Percentiles rank a stretch among this genome's conserved stretches.
These are phyloP conservation scores for Tiliacea citrago DNA, from an alignment of 2,888 invertebrate species.

Conservation along the genomic window DNA sequence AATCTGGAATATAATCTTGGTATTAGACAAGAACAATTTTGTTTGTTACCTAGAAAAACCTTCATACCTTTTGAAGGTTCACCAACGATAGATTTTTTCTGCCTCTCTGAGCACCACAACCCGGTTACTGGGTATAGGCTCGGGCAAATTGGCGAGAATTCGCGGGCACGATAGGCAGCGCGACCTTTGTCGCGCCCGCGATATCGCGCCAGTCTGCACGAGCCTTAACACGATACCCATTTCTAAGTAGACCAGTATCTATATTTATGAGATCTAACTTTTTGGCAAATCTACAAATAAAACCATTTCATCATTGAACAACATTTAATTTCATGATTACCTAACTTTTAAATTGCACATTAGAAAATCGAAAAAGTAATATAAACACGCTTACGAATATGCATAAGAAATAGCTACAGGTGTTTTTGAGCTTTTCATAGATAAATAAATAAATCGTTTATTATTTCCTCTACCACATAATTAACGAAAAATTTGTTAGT, in stretches of 20 bases:
- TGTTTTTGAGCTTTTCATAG: no score
- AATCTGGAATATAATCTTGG: slow-evolving; percentile 19
- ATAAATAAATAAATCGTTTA: no score
- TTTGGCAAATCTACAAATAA: neutral
- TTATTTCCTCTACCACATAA: no score
- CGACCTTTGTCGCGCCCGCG: no score
- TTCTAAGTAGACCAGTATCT: no score
- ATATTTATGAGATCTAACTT: neutral
- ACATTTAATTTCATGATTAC: neutral
- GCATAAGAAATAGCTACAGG: neutral
- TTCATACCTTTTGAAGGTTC: neutral
- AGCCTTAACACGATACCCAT: neutral
- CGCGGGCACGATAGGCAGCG: no score
- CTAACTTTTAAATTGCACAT: neutral
- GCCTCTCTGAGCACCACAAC: neutral
- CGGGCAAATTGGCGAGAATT: no score
- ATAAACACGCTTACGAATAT: neutral
- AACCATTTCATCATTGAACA: neutral
- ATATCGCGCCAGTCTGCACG: no score
- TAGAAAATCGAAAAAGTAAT: neutral
- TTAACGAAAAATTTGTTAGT: no score
- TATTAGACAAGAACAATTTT: neutral
- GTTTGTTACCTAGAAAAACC: neutral
- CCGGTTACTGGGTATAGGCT: neutral
- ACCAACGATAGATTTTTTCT: neutral